Evolutionary conservation across 2,113 vertebrate genomes (phyloP).

Genomic region (Callochromis pleurospilus): DNA sequence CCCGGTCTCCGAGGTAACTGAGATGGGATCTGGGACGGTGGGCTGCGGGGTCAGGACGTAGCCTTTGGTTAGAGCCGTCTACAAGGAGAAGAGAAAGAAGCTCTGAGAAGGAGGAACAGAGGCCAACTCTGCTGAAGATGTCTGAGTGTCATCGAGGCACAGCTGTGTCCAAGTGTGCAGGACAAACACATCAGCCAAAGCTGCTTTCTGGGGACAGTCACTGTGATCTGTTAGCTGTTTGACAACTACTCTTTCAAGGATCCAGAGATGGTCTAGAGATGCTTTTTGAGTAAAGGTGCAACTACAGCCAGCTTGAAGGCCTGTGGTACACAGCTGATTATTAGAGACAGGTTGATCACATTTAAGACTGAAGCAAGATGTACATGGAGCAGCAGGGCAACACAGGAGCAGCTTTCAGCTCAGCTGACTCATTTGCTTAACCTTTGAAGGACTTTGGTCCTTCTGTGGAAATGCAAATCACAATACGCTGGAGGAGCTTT

Average conservation of each 20-base stretch:
- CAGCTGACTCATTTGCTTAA: not conserved
- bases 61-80: not conserved
- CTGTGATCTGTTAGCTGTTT: not conserved
- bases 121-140: not conserved
- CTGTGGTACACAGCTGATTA: not conserved
- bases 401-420: not conserved
- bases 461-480: not conserved
- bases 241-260: not conserved
- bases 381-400: not conserved
- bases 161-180: not conserved
- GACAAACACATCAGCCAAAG: not conserved
- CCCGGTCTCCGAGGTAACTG: not conserved
- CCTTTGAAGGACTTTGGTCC: not conserved
- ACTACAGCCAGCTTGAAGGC: not conserved
- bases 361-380: not conserved
- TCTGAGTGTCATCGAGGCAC: not conserved
- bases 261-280: not conserved
- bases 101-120: not conserved
- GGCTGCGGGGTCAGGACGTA: not conserved
- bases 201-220: not conserved
- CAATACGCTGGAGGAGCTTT: not conserved
- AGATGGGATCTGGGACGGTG: not conserved
- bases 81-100: not conserved
- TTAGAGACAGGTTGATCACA: not conserved
- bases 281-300: not conserved